Conservation (phyloP, 2,888 invertebrate genomes). For the Formica aserva region DNA sequence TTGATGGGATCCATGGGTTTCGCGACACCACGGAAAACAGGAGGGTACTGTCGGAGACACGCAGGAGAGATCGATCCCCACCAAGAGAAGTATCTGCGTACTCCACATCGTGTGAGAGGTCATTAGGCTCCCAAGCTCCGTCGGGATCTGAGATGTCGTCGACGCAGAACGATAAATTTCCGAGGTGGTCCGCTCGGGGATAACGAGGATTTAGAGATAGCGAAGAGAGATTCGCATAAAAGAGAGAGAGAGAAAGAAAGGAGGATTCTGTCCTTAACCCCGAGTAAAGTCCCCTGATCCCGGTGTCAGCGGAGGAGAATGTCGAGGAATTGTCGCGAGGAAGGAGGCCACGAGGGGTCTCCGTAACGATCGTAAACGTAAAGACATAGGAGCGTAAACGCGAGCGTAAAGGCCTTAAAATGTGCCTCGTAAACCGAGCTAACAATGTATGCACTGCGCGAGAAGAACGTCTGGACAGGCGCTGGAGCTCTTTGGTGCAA, state of each 20-base stretch:
- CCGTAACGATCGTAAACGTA: conserved; percentile 80
- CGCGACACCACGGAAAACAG: conserved; percentile 44
- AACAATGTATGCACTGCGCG: conserved; percentile 75
- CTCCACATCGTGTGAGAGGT: conserved; percentile 68
- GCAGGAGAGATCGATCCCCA: conserved; percentile 64
- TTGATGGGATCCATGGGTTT: conserved; percentile 33
- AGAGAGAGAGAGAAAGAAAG: conserved; percentile 20
- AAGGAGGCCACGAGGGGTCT: conserved; percentile 68
- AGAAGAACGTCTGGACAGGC: conserved; percentile 57
- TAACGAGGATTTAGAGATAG: conserved; percentile 78
- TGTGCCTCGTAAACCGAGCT: conserved; percentile 78
- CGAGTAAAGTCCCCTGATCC: conserved; percentile 68
- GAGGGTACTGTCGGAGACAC: conserved; percentile 20
- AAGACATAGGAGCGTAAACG: conserved; percentile 76
- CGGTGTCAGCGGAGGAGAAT: conserved; percentile 69
- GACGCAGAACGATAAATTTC: conserved; percentile 75
- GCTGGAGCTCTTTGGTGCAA: conserved; percentile 26
- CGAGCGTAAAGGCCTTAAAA: conserved; percentile 76
- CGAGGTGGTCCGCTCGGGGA: conserved; percentile 69
- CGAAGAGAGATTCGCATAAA: conserved; percentile 36
- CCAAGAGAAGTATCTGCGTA: conserved; percentile 43
- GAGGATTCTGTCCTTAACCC: conserved; percentile 68
- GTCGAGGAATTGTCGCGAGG: conserved; percentile 70
- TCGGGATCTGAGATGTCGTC: conserved; percentile 70
- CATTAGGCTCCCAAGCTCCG: conserved; percentile 75